Percentiles rank a stretch among this genome's conserved stretches.
Evolutionary conservation across 2,113 vertebrate genomes (phyloP).

Genomic region (Tapirus terrestris): DNA sequence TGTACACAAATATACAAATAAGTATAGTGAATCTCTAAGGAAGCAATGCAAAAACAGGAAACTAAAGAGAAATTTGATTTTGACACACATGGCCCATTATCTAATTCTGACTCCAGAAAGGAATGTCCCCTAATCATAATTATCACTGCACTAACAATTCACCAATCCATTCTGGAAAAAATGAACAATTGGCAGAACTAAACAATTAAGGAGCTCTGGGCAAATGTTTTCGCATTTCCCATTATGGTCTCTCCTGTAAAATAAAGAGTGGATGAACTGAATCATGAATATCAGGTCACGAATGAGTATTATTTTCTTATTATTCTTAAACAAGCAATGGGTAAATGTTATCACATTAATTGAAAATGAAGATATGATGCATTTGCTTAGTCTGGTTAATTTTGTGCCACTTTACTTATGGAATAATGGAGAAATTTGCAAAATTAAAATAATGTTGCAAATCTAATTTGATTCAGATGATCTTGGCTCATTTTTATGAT

Average conservation of each 20-base stretch:
- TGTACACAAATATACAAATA: not conserved
- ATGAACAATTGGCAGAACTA: not conserved
- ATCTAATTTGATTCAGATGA: constrained; percentile 33
- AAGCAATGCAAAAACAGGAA: not conserved
- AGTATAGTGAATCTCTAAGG: not conserved
- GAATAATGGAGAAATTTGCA: not conserved
- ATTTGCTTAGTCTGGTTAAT: not conserved
- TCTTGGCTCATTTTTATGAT: not conserved
- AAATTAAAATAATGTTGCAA: not conserved
- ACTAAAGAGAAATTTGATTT: not conserved
- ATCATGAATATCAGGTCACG: not conserved
- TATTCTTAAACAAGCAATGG: not conserved
- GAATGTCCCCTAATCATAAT: not conserved
- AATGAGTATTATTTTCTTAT: not conserved
- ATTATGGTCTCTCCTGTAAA: constrained; percentile 4
- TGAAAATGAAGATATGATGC: not conserved
- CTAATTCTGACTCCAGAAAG: not conserved
- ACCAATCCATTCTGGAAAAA: not conserved
- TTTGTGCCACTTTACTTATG: not conserved
- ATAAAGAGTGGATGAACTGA: constrained; percentile 7
- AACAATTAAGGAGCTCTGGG: not conserved
- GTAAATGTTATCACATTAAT: not conserved
- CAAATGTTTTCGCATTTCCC: not conserved
- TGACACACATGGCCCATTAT: not conserved
- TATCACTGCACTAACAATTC: not conserved